Evolutionary conservation across 2,797 vertebrate species (phyloP).

Genomic region (Momotus momota): DNA sequence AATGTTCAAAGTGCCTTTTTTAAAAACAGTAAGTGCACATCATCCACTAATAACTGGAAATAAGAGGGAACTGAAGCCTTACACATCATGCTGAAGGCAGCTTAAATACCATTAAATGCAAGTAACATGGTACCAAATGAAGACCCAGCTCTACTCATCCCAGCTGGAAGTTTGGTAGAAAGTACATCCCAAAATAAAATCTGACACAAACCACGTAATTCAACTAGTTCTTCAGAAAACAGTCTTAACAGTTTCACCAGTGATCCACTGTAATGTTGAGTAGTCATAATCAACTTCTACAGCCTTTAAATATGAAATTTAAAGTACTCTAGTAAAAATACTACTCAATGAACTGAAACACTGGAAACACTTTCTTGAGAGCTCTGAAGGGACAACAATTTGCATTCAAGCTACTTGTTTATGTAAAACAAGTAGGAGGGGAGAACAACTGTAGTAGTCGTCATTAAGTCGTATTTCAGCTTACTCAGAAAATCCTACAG

Average conservation of each 20-base stretch:
- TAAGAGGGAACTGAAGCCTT: neutral
- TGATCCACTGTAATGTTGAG: neutral
- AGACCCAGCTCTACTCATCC: constrained; percentile 55
- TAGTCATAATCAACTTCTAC: neutral
- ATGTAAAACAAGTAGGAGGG: neutral
- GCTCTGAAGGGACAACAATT: neutral
- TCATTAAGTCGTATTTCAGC: neutral
- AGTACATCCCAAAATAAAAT: neutral
- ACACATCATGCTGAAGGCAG: neutral
- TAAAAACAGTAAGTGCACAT: neutral
- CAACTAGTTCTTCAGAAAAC: constrained; percentile 33
- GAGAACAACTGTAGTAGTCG: neutral
- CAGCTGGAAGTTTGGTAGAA: constrained; percentile 3
- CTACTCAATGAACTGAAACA: neutral
- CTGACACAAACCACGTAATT: constrained; percentile 1
- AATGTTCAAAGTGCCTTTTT: neutral
- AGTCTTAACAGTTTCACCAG: constrained; percentile 30
- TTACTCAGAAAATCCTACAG: neutral
- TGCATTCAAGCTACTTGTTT: neutral
- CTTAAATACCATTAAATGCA: neutral
- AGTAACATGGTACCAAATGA: neutral
- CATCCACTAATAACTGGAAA: neutral
- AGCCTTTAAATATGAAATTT: neutral
- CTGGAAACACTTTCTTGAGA: neutral
- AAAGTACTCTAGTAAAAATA: constrained; percentile 25